A percentile compares a stretch with the other conserved stretches of the same genome.
phyloP scores from a whole-genome alignment of 2,797 vertebrate genomes.

The Eleutherodactylus coqui region DNA sequence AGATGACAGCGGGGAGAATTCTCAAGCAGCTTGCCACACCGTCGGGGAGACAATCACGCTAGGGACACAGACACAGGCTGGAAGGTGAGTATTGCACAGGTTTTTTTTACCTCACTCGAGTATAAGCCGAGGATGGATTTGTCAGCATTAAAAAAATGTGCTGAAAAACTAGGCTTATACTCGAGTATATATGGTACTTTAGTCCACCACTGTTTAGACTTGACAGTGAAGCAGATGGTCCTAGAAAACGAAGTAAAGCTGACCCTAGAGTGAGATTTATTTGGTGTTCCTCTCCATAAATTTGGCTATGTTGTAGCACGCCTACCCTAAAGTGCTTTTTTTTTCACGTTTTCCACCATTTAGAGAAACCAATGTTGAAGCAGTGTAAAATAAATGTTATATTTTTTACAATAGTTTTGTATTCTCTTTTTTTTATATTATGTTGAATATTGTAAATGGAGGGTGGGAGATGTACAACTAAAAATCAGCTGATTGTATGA shows the following conservation, averaged over 20 bases:
- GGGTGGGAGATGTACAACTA: neutral
- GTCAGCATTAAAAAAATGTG: too few relatives aligned
- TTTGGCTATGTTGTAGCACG: neutral
- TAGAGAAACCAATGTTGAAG: slow-evolving; percentile 7
- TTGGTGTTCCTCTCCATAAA: neutral
- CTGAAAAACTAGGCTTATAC: too few relatives aligned
- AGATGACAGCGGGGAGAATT: too few relatives aligned
- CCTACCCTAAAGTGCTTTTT: neutral
- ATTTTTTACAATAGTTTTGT: slow-evolving; percentile 9
- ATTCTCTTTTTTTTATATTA: neutral
- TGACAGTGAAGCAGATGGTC: neutral
- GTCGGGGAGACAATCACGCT: too few relatives aligned
- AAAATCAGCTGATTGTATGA: neutral
- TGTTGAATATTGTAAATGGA: neutral
- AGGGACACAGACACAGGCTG: too few relatives aligned
- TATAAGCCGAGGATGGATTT: too few relatives aligned
- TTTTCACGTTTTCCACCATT: neutral
- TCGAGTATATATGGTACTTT: too few relatives aligned
- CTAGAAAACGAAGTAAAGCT: neutral
- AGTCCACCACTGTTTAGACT: neutral
- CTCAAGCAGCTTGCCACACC: too few relatives aligned
- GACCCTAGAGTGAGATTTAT: too few relatives aligned
- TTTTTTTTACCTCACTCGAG: too few relatives aligned
- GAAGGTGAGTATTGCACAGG: too few relatives aligned
- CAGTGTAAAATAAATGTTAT: slow-evolving; percentile 28